These are phyloP conservation scores for Diorhabda carinulata DNA, from an alignment of 1,140 invertebrate genomes.

Conservation along the genomic window DNA sequence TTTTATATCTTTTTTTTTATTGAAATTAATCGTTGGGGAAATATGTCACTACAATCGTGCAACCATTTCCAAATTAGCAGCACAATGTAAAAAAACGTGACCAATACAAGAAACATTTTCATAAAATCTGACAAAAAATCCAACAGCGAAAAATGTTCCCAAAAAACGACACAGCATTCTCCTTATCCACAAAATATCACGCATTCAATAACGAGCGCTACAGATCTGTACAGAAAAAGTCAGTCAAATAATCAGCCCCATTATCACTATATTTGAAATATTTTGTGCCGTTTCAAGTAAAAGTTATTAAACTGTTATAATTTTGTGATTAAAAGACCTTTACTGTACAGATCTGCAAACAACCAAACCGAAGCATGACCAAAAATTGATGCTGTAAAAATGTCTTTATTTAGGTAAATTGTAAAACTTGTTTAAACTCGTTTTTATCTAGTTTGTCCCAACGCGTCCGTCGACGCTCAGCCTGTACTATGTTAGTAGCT, in stretches of 20 bases:
- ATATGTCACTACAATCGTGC: no score
- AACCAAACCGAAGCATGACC: not conserved
- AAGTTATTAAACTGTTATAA: no score
- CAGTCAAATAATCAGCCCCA: no score
- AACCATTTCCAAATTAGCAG: not conserved
- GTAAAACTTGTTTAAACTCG: not conserved
- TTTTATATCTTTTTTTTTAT: no score
- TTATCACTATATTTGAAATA: no score
- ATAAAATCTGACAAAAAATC: constrained; percentile 39
- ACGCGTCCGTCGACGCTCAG: constrained; percentile 32
- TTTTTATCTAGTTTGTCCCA: constrained; percentile 16
- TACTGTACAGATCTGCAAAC: not conserved
- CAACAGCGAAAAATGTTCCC: constrained; percentile 39
- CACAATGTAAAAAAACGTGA: constrained; percentile 14
- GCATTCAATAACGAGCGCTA: constrained; percentile 10
- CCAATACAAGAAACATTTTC: constrained; percentile 16
- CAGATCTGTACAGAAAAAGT: constrained; percentile 3
- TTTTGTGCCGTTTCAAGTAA: no score
- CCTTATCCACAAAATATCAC: constrained; percentile 28
- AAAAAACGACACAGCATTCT: constrained; percentile 32
- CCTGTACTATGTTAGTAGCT: constrained; percentile 80
- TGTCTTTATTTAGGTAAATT: constrained; percentile 16
- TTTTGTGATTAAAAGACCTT: not conserved
- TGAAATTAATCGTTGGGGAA: no score
- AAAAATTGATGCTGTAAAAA: constrained; percentile 23